phyloP scores from a whole-genome alignment of 2,113 vertebrate genomes.

The Oryzias curvinotus region DNA sequence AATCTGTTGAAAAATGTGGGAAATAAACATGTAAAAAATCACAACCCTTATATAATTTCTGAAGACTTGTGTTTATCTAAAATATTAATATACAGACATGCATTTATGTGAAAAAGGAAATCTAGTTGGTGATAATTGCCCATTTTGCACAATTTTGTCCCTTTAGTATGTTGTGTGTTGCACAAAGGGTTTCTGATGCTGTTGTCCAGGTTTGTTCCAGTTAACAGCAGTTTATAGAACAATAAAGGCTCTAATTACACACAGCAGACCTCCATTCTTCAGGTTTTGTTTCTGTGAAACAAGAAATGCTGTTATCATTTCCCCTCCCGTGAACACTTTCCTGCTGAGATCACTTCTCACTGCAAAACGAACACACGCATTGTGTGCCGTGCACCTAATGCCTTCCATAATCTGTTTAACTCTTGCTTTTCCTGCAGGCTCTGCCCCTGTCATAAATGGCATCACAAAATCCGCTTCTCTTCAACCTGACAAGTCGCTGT shows the following conservation, averaged over 20 bases:
- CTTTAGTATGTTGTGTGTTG: not conserved
- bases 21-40: conserved; percentile 6
- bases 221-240: conserved; percentile 27
- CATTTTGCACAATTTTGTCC: not conserved
- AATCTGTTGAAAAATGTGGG: not conserved
- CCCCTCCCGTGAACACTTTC: conserved; percentile 12
- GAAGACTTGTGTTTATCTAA: not conserved
- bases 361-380: conserved; percentile 29
- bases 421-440: not conserved
- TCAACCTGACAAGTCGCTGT: conserved; percentile 4
- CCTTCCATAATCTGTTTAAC: conserved; percentile 56
- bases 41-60: conserved; percentile 17
- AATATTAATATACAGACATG: not conserved
- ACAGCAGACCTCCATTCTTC: conserved; percentile 27
- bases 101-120: not conserved
- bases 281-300: conserved; percentile 18
- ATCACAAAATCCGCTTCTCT: not conserved
- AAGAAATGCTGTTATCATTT: not conserved
- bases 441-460: not conserved
- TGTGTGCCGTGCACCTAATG: conserved; percentile 33
- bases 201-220: conserved; percentile 8
- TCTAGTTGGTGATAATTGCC: not conserved
- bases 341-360: conserved; percentile 50
- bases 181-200: not conserved
- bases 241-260: conserved; percentile 49